phyloP scores from a whole-genome alignment of 1,140 invertebrate species.

The Drosophila nannoptera region DNA sequence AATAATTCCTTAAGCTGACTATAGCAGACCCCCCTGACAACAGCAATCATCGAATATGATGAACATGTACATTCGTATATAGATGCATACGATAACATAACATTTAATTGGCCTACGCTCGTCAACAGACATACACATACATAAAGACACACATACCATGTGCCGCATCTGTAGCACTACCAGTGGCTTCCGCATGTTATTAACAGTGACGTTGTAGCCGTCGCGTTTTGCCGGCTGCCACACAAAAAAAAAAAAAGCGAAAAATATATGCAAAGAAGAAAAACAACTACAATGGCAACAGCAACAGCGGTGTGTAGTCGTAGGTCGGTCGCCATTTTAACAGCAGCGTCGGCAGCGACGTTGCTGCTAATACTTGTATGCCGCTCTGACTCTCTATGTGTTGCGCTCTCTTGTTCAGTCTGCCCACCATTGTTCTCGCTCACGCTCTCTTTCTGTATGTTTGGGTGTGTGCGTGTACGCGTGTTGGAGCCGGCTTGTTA shows the following conservation, averaged over 20 bases:
- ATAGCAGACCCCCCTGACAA: conserved; percentile 1
- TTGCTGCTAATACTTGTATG: conserved; percentile 7
- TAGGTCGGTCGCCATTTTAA: conserved; percentile 41
- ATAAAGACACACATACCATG: background rate
- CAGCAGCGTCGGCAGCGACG: conserved; percentile 15
- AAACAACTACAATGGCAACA: background rate
- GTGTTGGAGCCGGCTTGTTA: conserved; percentile 43
- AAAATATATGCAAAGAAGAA: background rate
- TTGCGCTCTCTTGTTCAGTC: conserved; percentile 11
- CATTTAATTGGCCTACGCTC: conserved; percentile 44
- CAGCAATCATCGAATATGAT: conserved; percentile 29
- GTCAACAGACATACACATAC: conserved; percentile 21
- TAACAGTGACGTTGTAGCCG: conserved; percentile 49
- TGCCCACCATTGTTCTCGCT: background rate
- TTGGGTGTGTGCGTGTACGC: conserved; percentile 30
- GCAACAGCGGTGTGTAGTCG: conserved; percentile 26
- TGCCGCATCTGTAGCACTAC: conserved; percentile 4
- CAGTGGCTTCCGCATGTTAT: conserved; percentile 50
- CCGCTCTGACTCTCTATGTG: conserved; percentile 4
- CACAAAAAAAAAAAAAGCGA: conserved; percentile 9
- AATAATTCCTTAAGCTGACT: background rate
- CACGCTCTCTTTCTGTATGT: background rate
- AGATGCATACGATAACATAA: conserved; percentile 34
- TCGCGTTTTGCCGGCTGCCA: conserved; percentile 34
- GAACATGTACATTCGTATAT: conserved; percentile 5